A percentile compares a stretch with the other conserved stretches of the same genome.
Conservation (phyloP, 2,888 invertebrate genomes). For the Augochlorella aurata region DNA sequence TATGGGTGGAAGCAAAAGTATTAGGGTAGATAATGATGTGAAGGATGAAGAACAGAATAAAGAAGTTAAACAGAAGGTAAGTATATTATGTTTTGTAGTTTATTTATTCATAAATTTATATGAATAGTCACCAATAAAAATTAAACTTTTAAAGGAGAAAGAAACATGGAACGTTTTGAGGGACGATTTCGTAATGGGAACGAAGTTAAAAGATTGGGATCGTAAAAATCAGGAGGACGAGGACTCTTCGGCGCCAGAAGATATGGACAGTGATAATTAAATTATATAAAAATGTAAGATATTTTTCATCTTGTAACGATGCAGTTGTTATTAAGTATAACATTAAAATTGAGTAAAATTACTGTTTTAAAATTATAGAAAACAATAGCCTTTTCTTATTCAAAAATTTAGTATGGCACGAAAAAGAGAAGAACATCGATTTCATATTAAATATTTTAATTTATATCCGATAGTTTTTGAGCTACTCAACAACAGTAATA, state of each 20-base stretch:
- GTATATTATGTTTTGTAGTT: constrained; percentile 48
- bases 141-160: constrained; percentile 44
- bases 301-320: constrained; percentile 4
- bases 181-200: constrained; percentile 95
- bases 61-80: constrained; percentile 80
- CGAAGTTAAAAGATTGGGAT: constrained; percentile 96
- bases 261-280: constrained; percentile 72
- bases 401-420: background rate
- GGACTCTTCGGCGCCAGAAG: constrained; percentile 75
- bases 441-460: constrained; percentile 60
- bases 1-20: constrained; percentile 85
- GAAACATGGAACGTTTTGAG: constrained; percentile 84
- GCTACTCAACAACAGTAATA: constrained; percentile 62
- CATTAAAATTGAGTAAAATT: constrained; percentile 14
- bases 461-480: constrained; percentile 45
- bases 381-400: background rate
- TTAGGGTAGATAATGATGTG: constrained; percentile 83
- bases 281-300: constrained; percentile 27
- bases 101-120: background rate
- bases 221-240: constrained; percentile 85
- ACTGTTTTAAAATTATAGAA: background rate
- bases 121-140: background rate
- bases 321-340: background rate
- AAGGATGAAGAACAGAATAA: constrained; percentile 81
- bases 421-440: constrained; percentile 19